These are phyloP conservation scores for Harlomillsia oculata DNA, from an alignment of 1,140 invertebrate genomes.

Conservation along the genomic window DNA sequence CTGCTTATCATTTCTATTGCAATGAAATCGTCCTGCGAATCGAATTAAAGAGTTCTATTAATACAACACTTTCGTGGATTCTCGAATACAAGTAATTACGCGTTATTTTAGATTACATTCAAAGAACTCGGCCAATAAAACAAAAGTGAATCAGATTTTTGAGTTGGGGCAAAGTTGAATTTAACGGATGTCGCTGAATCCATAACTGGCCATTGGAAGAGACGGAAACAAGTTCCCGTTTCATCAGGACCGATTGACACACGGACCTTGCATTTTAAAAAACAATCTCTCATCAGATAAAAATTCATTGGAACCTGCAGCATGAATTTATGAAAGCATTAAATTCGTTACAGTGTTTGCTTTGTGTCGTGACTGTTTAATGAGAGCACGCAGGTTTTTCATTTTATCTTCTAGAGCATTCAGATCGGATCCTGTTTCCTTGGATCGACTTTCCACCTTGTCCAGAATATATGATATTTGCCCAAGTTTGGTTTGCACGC, in stretches of 20 bases:
- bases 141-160: conserved; percentile 49
- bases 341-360: conserved; percentile 30
- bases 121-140: conserved; percentile 55
- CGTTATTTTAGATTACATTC: conserved; percentile 39
- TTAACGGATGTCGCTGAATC: conserved; percentile 19
- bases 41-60: not conserved
- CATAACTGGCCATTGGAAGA: conserved; percentile 47
- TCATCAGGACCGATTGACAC: conserved; percentile 52
- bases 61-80: conserved; percentile 36
- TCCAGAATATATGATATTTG: not conserved
- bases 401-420: conserved; percentile 25
- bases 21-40: conserved; percentile 55
- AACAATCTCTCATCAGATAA: too few relatives aligned
- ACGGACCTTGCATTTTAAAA: conserved; percentile 52
- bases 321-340: not conserved
- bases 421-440: not conserved
- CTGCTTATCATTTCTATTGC: conserved; percentile 67
- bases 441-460: not conserved
- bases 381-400: conserved; percentile 32
- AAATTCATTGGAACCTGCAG: not conserved
- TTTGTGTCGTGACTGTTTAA: conserved; percentile 32
- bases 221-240: conserved; percentile 49
- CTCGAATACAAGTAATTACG: conserved; percentile 34
- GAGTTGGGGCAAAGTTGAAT: conserved; percentile 32
- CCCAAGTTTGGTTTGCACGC: not conserved